Evolutionary conservation across 2,113 vertebrate species (phyloP), one percentile per base, ranked within the genome.

Genomic region (Cariama cristata): DNA sequence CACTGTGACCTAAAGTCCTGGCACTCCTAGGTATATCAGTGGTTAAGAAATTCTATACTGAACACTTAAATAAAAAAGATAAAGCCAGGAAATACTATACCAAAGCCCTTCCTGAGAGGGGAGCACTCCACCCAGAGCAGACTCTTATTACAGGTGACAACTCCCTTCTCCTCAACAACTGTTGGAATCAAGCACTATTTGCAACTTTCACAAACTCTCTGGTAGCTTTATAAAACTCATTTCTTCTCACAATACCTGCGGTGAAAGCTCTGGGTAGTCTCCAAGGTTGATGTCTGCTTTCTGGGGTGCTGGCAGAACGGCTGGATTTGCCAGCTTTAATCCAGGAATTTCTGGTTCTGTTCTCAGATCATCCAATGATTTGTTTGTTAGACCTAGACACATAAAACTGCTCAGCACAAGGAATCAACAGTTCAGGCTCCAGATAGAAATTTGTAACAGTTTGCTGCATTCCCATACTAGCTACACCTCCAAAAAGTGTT

Each of bases 191-290:
- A 96, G 42, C 40, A 26, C 35, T 58, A 38, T n/a, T 11, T 68
- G 62, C 22, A 59, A 40, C 59, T 81, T 64, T 72, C 58, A 82
- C 42, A 77, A 79, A 59, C 19, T 16, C 58, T 80, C n/a, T 15
- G 35, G 38, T 30, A 69, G 42, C 1, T 4, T 68, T 82, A 45
- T 14, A 81, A 58, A 73, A 50, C 10, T 28, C 4, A 49, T 42
- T 81, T 87, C n/a, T 87, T 72, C 88, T 73, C 42, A 6, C 30
- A 50, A 69, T 97, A 99, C 99, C 98, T 99, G 98, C 4, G 97
- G 96, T 6, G 95, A 93, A 26, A 91, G 66, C 40, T 98, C 97
- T 22, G 94, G 96, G 66, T 94, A 68, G 28, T 92, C 79, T 56
- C 91, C 89, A 23, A 17, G 95, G 16, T 22, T 56, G 40, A 32